Evolutionary conservation across 2,797 vertebrate genomes (phyloP), one percentile per base, ranked within the genome.

Genomic region (Hippoglossus hippoglossus): DNA sequence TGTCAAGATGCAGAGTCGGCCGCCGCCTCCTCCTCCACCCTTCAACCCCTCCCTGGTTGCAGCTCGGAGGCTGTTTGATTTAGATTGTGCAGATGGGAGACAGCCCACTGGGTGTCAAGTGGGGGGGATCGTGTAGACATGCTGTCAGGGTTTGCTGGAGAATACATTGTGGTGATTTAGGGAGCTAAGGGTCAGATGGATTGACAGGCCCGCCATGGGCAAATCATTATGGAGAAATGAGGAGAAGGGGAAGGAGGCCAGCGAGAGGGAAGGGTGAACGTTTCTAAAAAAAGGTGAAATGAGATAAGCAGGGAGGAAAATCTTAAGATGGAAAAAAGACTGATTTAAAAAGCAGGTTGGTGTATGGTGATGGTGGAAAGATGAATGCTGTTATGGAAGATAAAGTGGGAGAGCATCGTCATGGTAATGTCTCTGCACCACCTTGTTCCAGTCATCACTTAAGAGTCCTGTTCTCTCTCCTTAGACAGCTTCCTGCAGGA

Each of bases 121-220:
- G 71, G 83, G 83, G 54, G 36, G 81, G 76, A 72, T 90, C 47
- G 63, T 79, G 75, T 39, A 49, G 86, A 89, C 84, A 76, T 76
- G 78, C 86, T 87, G 84, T 88, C 82, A 82, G 82, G 79, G 82
- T 86, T 80, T 78, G 86, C 79, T 72, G 81, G 47, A 79, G 91
- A 92, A 93, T 92, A 86, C 81, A 87, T 92, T 91, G 78, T 60
- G 80, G 75, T 91, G 91, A 93, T 93, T 92, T 92, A 91, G 77
- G 82, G 82, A 89, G 90, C 46, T 36, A 77, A 83, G 89, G 89
- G 91, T 92, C 85, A 91, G 85, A 70, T 73, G 69, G 89, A 88
- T 88, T 88, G 88, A 90, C 87, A 83, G 77, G 67, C 57, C 58
- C 60, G 75, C 74, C 65, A 55, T 22, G 77, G 77, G 51, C 66